phyloP scores from a whole-genome alignment of 1,140 invertebrate species.

The Drosophila truncata region DNA sequence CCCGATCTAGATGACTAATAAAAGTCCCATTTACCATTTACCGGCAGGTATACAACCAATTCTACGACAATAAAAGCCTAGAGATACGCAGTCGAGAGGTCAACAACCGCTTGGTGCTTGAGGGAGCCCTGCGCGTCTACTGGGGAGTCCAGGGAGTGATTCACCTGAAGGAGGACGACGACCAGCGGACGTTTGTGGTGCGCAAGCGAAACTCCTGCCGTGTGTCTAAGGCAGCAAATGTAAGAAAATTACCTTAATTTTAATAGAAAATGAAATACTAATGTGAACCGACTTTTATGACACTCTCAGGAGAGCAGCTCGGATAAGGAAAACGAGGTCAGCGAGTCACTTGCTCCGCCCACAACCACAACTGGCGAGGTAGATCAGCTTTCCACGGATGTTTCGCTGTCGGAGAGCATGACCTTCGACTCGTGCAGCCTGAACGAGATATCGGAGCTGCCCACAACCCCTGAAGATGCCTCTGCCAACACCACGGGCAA shows the following conservation, averaged over 20 bases:
- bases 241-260: conserved; percentile 26
- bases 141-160: conserved; percentile 95
- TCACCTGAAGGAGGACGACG: conserved; percentile 94
- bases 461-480: conserved; percentile 83
- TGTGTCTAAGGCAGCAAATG: conserved; percentile 70
- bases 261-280: not conserved
- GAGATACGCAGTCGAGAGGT: conserved; percentile 91
- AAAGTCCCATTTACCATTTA: not conserved
- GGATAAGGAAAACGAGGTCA: conserved; percentile 81
- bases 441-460: conserved; percentile 75
- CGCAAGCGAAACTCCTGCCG: conserved; percentile 90
- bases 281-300: not conserved
- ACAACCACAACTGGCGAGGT: conserved; percentile 72
- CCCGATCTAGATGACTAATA: conserved; percentile 5
- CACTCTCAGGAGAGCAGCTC: conserved; percentile 69
- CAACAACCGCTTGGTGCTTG: conserved; percentile 91
- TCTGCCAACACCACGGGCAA: conserved; percentile 87
- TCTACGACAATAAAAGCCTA: conserved; percentile 92
- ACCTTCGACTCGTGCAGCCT: conserved; percentile 83
- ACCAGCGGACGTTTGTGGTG: conserved; percentile 91
- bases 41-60: conserved; percentile 88
- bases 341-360: conserved; percentile 73
- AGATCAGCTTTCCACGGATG: conserved; percentile 79
- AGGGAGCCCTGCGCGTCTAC: conserved; percentile 92
- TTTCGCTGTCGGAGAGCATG: conserved; percentile 84